Evolutionary conservation across 2,888 invertebrate genomes (phyloP), one percentile per base, ranked within the genome.

Genomic region (Tenthredo notha): DNA sequence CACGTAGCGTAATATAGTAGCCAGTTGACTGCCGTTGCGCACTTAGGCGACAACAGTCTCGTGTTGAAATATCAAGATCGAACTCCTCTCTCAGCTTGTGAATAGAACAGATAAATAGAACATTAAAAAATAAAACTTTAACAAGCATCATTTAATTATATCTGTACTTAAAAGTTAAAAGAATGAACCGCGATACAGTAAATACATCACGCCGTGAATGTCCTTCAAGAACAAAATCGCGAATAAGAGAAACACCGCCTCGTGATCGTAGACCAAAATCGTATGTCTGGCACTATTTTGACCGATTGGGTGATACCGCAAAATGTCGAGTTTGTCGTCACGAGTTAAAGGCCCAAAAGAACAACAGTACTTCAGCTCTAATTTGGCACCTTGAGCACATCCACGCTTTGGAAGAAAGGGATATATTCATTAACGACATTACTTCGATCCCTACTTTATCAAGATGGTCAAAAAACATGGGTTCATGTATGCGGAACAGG

Each of bases 281-380:
- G 25, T 84, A 40, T 61, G 84, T 84, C 15, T 84, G 84, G 84
- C 84, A 84, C 61, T 84, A 84, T 25, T 84, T 75, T 40, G 74
- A 84, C n/a, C 54, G 54, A 12, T 9, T 74, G 10, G 75, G 75
- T 15, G 29, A 50, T 15, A 37, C 58, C 18, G 74, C 84, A 6
- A 84, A 75, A 61, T 84, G 84, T 54, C 43, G 75, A 58, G 58
- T 84, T 21, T 84, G 84, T 18, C 84, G 54, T 15, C 54, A 84
- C 75, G 74, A 84, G 75, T 61, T 75, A 18, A 40, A 29, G 10
- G 21, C 58, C 25, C 80, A 58, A 21, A 84, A 61, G 18, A 84
- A 84, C 21, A 21, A 21, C 12, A 77, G 40, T 12, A 84, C 84
- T 58, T 77, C 84, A 12, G 54, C 75, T 21, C 40, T 77, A 61